Conservation (phyloP, 2,888 invertebrate genomes). For the Drosophila sordidapex region DNA sequence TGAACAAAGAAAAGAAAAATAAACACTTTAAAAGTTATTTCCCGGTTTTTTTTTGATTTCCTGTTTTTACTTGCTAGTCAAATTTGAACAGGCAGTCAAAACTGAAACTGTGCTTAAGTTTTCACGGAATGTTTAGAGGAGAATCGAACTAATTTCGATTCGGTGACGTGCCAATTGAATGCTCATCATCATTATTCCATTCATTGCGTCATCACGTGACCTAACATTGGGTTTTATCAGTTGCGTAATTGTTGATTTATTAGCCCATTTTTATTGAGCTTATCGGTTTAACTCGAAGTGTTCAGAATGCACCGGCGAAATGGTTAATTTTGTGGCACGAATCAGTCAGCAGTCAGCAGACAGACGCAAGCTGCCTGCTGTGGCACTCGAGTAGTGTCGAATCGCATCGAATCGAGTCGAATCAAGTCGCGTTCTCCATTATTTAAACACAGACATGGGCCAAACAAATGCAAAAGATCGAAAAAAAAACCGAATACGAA, state of each 20-base stretch:
- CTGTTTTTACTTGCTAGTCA: neutral
- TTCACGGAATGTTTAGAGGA: neutral
- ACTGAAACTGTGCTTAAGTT: neutral
- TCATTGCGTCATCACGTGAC: slow-evolving; percentile 15
- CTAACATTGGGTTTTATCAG: slow-evolving; percentile 3
- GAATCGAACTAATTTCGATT: slow-evolving; percentile 13
- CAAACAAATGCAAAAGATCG: neutral
- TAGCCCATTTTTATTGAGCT: neutral
- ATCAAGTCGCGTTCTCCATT: slow-evolving; percentile 1
- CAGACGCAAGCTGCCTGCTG: slow-evolving; percentile 11
- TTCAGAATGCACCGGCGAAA: neutral
- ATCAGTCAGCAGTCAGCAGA: neutral
- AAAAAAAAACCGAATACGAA: neutral
- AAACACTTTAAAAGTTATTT: neutral
- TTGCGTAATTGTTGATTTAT: slow-evolving; percentile 10
- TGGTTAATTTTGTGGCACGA: neutral
- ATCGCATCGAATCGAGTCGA: neutral
- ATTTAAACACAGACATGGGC: slow-evolving; percentile 35
- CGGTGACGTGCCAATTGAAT: neutral
- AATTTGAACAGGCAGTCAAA: neutral
- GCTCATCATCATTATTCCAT: neutral
- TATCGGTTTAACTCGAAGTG: slow-evolving; percentile 1
- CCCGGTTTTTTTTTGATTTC: neutral
- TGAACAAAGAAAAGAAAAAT: neutral
- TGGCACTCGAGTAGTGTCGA: neutral